Evolutionary conservation across 2,797 vertebrate genomes (phyloP).

Genomic region (Anas bahamensis): DNA sequence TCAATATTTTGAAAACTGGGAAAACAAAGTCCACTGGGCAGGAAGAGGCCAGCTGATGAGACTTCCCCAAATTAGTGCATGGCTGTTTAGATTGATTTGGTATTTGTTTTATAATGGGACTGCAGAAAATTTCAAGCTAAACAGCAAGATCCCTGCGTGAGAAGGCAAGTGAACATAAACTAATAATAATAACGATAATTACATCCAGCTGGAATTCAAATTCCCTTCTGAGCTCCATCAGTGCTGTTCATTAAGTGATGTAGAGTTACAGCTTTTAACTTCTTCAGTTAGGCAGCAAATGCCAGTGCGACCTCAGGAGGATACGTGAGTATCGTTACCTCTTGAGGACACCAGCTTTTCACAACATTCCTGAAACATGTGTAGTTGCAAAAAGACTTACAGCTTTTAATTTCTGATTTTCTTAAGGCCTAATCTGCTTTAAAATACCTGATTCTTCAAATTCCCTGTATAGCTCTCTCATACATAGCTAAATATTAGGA

Average conservation of each 20-base stretch:
- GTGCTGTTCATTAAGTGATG: background rate
- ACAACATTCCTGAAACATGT: background rate
- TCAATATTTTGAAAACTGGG: background rate
- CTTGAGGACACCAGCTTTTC: background rate
- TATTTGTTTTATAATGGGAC: background rate
- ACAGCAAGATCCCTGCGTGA: background rate
- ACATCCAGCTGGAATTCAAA: conserved; percentile 29
- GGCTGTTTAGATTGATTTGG: background rate
- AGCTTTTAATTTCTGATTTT: conserved; percentile 26
- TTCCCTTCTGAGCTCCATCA: background rate
- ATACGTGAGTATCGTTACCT: background rate
- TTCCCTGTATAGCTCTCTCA: background rate
- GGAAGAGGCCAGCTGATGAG: background rate
- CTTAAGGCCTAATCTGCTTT: background rate
- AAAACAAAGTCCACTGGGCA: background rate
- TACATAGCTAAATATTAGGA: background rate
- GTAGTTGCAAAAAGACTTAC: conserved; percentile 4
- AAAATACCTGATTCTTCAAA: conserved; percentile 35
- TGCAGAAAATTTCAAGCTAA: conserved; percentile 6
- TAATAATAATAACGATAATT: conserved; percentile 23
- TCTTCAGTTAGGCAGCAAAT: background rate
- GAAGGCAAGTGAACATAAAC: background rate
- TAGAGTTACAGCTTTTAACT: background rate
- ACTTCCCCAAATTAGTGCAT: background rate
- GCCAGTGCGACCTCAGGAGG: background rate